Evolutionary conservation across 2,888 invertebrate species (phyloP), one percentile per base, ranked within the genome.

Genomic region (Apodemia zela): DNA sequence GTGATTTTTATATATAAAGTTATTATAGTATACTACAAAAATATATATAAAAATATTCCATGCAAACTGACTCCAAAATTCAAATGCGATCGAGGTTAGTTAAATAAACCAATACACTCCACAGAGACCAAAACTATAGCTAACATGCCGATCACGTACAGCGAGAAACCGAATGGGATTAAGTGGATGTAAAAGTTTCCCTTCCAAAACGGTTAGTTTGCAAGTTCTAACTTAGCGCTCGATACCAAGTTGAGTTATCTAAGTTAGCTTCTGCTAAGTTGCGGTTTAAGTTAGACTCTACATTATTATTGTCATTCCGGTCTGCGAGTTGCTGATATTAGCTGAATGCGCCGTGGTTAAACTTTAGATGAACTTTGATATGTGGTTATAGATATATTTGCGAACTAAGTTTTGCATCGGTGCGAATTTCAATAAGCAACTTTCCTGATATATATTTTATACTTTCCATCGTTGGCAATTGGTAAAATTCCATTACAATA

Each of bases 151-250:
- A 61, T 69, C 66, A 68, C 65, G 65, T 49, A 65, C 35, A 57
- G 61, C 18, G 42, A 63, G 66, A 70, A 72, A 72, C 69, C 63
- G 66, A 68, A 65, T 61, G 59, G 68, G 70, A 73, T 73, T 72
- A 74, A 73, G 70, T 74, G 69, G 69, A 69, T 72, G 79, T 71
- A 75, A 73, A 85, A 87, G 79, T 87, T 84, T 73, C 66, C 69
- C 72, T 71, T 77, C 79, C 78, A 81, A 83, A 88, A 82, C 81
- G 84, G 80, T 83, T 78, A 77, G 85, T 84, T 82, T 71, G 73
- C 71, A 76, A 85, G 80, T 85, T 84, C 74, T 84, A 84, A 88
- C 86, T 86, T 86, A 86, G 84, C 85, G 81, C 82, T 80, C 82
- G 87, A 87, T 87, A 86, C 78, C 76, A 74, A 73, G 82, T 81